A percentile compares a stretch with the other conserved stretches of the same genome.
phyloP scores from a whole-genome alignment of 2,797 vertebrate genomes.

The Amblyopsis hoosieri region DNA sequence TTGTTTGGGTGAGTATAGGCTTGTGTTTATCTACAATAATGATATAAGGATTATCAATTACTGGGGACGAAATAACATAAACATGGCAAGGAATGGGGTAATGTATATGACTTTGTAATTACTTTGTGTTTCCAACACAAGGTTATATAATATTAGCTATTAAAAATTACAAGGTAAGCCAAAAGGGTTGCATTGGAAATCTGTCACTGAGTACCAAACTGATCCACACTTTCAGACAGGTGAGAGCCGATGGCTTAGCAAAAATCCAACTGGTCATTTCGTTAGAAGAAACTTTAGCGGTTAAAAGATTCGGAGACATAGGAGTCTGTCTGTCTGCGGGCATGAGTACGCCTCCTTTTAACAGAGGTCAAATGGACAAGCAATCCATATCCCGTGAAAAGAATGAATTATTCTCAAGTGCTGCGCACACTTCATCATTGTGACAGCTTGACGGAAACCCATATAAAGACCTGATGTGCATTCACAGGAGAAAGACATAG shows the following conservation, averaged over 20 bases:
- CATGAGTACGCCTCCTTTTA: conserved; percentile 42
- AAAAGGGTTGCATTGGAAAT: conserved; percentile 45
- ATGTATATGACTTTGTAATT: too few relatives aligned
- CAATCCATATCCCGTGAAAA: conserved; percentile 22
- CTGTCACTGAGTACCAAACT: conserved; percentile 52
- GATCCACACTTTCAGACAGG: conserved; percentile 46
- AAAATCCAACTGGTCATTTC: conserved; percentile 67
- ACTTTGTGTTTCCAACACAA: neutral
- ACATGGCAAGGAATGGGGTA: too few relatives aligned
- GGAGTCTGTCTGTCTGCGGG: conserved; percentile 43
- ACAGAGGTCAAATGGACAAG: conserved; percentile 49
- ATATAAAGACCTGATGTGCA: too few relatives aligned
- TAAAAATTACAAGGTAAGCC: conserved; percentile 28
- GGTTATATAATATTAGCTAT: neutral
- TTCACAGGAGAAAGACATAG: too few relatives aligned
- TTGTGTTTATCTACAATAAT: too few relatives aligned
- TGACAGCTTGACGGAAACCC: neutral
- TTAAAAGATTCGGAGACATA: conserved; percentile 60
- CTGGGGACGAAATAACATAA: too few relatives aligned
- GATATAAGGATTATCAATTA: too few relatives aligned
- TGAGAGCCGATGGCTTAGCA: conserved; percentile 48
- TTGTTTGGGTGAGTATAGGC: too few relatives aligned
- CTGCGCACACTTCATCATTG: conserved; percentile 25
- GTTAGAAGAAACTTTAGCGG: conserved; percentile 46
- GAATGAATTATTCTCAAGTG: conserved; percentile 25